Base-by-base conservation (phyloP, 2,888 invertebrate species). In the Cheilosia vulpina region DNA sequence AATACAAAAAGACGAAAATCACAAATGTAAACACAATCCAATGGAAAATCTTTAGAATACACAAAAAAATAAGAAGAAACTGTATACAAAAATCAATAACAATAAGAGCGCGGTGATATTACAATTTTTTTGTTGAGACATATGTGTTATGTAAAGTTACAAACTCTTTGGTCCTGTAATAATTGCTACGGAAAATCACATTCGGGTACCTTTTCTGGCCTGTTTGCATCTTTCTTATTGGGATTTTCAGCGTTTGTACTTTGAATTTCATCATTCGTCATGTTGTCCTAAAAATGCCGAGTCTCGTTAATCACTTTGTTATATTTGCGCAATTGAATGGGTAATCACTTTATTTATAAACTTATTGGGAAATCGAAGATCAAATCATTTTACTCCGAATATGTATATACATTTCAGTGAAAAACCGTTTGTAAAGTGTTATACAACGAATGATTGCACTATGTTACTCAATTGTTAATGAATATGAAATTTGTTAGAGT, bases 191-290 rank as follows among this genome's bases (percentile, higher is more conserved):
- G 31, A 5, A 21, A 45, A 24, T 62, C 62, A 7, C n/a, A 68
- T 68, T 45, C 4, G 43, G 65, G 41, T 82, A 87, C 87, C 87
- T 87, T 87, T 79, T 87, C 87, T 58, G 71, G 83, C 31, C 66
- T 57, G 57, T 57, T 75, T 41, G 83, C 62, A 75, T 83, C 83
- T 57, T 87, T 87, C 21, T 87, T 83, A 3, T 50, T 76, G 66
- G 83, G 60, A 83, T 71, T 83, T 45, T 82, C 87, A 38, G 72
- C 13, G 71, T 87, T 83, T 63, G 60, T 83, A 63, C 75, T 87
- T 72, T 83, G 87, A 76, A 83, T 79, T 72, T 72, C 79, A 85
- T 81, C 76, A 24, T 68, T 81, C 73, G 79, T 85, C 85, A 85
- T 85, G 62, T 76, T 85, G 76, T 58, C 43, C 31, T 24, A 31